Evolutionary conservation across 1,140 invertebrate species (phyloP), one percentile per base, ranked within the genome.

Genomic region (Neelides sp.): DNA sequence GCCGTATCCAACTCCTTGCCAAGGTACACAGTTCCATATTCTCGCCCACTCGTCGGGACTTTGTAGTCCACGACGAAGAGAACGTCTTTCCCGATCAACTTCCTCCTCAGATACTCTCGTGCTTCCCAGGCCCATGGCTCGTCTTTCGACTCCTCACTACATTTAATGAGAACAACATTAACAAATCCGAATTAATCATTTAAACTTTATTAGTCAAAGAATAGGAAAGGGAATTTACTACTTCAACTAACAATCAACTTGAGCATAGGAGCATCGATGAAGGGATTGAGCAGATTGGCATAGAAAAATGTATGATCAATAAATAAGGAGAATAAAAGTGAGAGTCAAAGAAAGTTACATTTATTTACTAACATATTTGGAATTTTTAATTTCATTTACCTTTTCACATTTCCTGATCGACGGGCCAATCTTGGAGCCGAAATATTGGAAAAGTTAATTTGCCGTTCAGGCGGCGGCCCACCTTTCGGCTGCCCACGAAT

Each of bases 111-210:
- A 67, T 82, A 96, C 71, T 98, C 93, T 51, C 93, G 75, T 1
- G 92, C 85, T 68, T 97, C 91, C 89, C 91, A 98, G 1, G 90
- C 91, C 73, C 77, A 98, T 5, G 92, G 85, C 68, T 94, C 88
- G 72, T 94, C 91, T 66, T 80, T 82, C 42, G 79, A 80, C 64
- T 80, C 80, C 52, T 80, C 76, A 20, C 57, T 62, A 8, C 30
- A 63, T 73, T 73, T 59, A 23, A 63, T 56, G 57, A 19, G 19
- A 26, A 36, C 55, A 51, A 48, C 12, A 50, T 50, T 51, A 15
- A 32, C 8, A 32, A 32, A 32, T 32, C 8, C 8, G n/a, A 32
- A 32, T 8, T n/a, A 32, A 8, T 12, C 48, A 47, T 3, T 24
- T 24, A 48, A 24, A 4, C 15, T 19, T 48, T 15, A 28, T 36